Evolutionary conservation across 2,888 invertebrate genomes (phyloP), one percentile per base, ranked within the genome.

Genomic region (Netelia melanura): DNA sequence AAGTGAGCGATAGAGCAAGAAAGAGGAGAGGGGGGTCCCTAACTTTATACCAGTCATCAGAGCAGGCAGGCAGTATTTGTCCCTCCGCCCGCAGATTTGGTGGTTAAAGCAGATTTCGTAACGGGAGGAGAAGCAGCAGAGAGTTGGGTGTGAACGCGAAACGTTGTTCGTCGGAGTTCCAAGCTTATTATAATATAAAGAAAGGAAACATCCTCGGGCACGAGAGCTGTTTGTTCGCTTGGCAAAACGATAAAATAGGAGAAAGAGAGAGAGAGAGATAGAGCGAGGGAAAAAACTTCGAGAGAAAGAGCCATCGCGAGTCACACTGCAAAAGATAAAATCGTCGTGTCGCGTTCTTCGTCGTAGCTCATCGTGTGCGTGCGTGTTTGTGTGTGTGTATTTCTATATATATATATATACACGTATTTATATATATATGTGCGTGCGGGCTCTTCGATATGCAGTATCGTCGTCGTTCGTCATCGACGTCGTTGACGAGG

Each of bases 11-110:
- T 30, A 54, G 44, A n/a, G 48, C 43, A 76, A 52, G 79, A 65
- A 75, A 75, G 67, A 54, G 64, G 74, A 65, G 80, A 80, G 85
- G 71, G 83, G 76, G 81, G 62, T 71, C 72, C 89, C 89, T 90
- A 91, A 91, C 92, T 91, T 92, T 91, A 89, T 88, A 91, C 91
- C 89, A 92, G 92, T 92, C 90, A 92, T 92, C 90, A 87, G 89
- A 64, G 70, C 70, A 52, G 65, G 71, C 62, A 58, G 61, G 78
- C 90, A 91, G 91, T 92, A 89, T 89, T 92, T 89, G 91, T 91
- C 89, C 88, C 88, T 88, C 89, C 88, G 90, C 58, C 86, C 85
- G 89, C 81, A 89, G 89, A 86, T 89, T 87, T 88, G 87, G 88
- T 87, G 87, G 89, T 89, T 86, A 75, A 83, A 85, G 84, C 64